Conservation (phyloP, 2,797 vertebrate genomes). For the Spheniscus humboldti region DNA sequence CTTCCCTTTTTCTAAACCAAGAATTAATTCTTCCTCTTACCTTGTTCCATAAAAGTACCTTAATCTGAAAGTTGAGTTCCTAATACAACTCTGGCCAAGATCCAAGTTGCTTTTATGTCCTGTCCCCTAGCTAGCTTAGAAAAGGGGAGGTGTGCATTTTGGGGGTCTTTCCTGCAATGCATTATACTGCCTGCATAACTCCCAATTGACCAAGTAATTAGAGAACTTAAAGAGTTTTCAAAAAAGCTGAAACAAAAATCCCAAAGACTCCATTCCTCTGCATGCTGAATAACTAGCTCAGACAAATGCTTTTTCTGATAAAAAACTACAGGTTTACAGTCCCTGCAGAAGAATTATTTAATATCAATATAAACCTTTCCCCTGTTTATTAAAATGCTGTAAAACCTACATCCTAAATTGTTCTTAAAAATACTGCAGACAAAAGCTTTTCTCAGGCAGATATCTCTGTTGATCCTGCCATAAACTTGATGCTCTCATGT, state of each 20-base stretch:
- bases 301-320: background rate
- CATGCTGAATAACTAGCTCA: background rate
- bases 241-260: background rate
- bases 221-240: background rate
- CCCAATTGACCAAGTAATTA: background rate
- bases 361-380: background rate
- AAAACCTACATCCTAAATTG: background rate
- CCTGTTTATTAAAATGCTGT: background rate
- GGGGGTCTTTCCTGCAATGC: background rate
- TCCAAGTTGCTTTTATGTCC: background rate
- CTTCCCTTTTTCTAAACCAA: background rate
- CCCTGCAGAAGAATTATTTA: background rate
- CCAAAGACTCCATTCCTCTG: background rate
- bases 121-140: background rate
- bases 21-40: background rate
- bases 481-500: background rate
- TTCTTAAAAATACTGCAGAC: background rate
- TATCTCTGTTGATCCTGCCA: background rate
- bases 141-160: background rate
- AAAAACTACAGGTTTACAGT: background rate
- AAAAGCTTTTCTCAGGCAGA: background rate
- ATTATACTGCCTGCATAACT: background rate
- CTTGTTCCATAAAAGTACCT: background rate
- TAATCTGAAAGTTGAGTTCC: background rate
- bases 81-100: background rate